Evolutionary conservation across 2,888 invertebrate genomes (phyloP).

Genomic region (Drosophila hamatofila): DNA sequence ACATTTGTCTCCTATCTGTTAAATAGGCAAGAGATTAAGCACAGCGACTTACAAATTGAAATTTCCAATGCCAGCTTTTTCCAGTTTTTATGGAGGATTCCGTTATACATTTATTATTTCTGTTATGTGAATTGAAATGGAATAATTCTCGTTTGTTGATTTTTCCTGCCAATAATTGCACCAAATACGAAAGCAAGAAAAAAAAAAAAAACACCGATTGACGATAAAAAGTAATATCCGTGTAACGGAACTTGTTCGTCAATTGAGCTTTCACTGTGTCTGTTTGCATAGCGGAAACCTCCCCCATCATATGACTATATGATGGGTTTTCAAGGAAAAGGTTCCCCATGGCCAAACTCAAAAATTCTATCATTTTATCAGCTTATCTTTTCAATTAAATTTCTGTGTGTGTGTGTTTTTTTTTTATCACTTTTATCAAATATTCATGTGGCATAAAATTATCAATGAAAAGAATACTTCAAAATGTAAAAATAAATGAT

Average conservation of each 20-base stretch:
- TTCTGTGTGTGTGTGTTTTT: neutral
- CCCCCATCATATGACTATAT: neutral
- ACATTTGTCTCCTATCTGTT: neutral
- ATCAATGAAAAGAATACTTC: neutral
- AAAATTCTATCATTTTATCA: neutral
- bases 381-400: constrained; percentile 11
- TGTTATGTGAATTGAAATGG: neutral
- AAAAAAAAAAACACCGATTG: neutral
- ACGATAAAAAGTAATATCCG: constrained; percentile 1
- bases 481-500: neutral
- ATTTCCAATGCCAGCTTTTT: neutral
- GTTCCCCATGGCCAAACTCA: constrained; percentile 1
- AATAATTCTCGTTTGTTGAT: neutral
- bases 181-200: neutral
- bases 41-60: neutral
- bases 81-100: neutral
- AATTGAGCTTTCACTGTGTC: neutral
- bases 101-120: neutral
- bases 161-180: neutral
- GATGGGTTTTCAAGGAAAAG: neutral
- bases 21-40: neutral
- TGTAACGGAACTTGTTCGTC: constrained; percentile 3
- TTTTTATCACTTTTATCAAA: neutral
- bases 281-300: neutral
- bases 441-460: neutral